These are phyloP conservation scores for Acrossocheilus fasciatus DNA, from an alignment of 2,797 vertebrate species.

Conservation along the genomic window DNA sequence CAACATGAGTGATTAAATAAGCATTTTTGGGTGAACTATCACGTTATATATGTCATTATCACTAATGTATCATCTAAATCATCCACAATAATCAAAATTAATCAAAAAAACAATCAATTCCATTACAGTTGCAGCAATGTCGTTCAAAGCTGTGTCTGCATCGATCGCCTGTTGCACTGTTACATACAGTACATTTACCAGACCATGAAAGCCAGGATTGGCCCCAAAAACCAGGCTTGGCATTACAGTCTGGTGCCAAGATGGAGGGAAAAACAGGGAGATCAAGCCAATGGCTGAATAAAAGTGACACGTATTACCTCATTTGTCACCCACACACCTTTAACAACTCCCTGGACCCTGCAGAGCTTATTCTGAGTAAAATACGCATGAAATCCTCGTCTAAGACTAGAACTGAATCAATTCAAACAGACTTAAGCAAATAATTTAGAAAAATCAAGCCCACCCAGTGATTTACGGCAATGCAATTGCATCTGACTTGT, in stretches of 20 bases:
- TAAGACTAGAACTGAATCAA: background rate
- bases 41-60: too few species aligned
- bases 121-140: background rate
- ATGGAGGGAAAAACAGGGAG: constrained; percentile 54
- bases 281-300: constrained; percentile 70
- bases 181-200: constrained; percentile 47
- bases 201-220: constrained; percentile 46
- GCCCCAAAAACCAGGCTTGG: constrained; percentile 43
- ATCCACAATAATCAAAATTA: background rate
- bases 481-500: background rate
- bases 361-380: constrained; percentile 70
- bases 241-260: constrained; percentile 50
- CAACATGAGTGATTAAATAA: background rate
- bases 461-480: background rate
- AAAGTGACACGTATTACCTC: constrained; percentile 62
- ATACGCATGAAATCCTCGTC: constrained; percentile 49
- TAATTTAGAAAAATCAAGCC: background rate
- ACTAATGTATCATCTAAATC: background rate
- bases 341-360: constrained; percentile 68
- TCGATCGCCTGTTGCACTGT: constrained; percentile 20
- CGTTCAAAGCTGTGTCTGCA: constrained; percentile 18
- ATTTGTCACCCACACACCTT: constrained; percentile 46
- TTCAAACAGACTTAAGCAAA: background rate
- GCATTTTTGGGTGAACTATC: too few species aligned
- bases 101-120: background rate